Evolutionary conservation across 2,888 invertebrate species (phyloP).

Genomic region (Caenorhabditis sp.): DNA sequence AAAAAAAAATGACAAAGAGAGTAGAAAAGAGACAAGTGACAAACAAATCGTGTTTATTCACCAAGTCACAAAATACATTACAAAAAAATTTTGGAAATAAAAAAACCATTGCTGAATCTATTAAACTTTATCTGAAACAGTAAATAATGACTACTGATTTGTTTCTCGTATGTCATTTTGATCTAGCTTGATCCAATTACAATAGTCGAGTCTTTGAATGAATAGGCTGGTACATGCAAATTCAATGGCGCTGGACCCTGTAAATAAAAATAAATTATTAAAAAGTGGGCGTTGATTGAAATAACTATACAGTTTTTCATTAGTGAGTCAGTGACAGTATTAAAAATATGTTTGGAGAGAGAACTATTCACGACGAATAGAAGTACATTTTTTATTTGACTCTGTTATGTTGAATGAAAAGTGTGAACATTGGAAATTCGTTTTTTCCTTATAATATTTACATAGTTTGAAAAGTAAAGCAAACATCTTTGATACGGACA

Average conservation of each 20-base stretch:
- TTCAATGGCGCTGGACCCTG: constrained; percentile 69
- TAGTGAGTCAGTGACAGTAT: no score
- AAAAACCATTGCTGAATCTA: constrained; percentile 5
- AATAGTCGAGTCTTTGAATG: constrained; percentile 63
- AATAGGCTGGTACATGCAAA: constrained; percentile 65
- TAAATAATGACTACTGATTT: constrained; percentile 33
- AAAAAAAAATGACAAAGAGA: not conserved
- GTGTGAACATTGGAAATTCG: no score
- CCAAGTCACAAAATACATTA: not conserved
- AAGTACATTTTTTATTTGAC: no score
- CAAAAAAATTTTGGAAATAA: constrained; percentile 2
- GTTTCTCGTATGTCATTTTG: not conserved
- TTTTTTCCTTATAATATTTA: no score
- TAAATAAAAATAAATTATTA: constrained; percentile 6
- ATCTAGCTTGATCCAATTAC: constrained; percentile 58
- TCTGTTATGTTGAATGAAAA: no score
- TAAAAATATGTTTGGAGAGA: no score
- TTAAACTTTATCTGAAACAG: constrained; percentile 39
- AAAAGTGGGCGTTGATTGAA: not conserved
- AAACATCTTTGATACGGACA: no score
- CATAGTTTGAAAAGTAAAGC: no score
- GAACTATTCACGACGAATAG: no score
- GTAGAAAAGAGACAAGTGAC: not conserved
- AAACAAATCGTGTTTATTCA: constrained; percentile 2
- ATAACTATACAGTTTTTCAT: no score